Base-by-base conservation (phyloP, 1,140 invertebrate genomes). In the Drosophila sturtevanti region DNA sequence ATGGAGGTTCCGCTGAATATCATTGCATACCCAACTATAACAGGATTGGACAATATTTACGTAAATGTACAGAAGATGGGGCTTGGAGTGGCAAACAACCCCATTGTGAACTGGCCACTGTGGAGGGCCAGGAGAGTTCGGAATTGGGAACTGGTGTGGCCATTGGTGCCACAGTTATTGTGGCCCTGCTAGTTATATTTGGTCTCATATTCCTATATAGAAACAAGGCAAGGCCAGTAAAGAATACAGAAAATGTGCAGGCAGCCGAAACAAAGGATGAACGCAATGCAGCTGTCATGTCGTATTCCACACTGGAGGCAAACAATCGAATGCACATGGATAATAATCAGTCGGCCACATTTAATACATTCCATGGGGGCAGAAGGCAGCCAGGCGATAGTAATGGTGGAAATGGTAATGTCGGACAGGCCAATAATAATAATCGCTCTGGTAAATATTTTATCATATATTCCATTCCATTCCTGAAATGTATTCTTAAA, bases 171-270 rank as follows among this genome's bases (percentile, higher is more conserved):
- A 96, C 95, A 1, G 93, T 97, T 1, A 96, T 97, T 22, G 93
- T 97, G 51, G 95, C 96, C 79, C 93, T 97, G 61, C 92, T 97
- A 9, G 93, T 97, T 61, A 92, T 97, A 44, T 93, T 97, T 24
- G 96, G 95, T 77, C 92, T 96, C 14, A 94, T 96, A 73, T 97
- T 97, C 82, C 92, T 95, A 0, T 90, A 92, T 63, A 86, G 91
- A 44, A 94, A 96, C 61, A 97, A 96, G 93, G 95, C 96, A 59
- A 95, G 95, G 16, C 96, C 96, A 1, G 96, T 97, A 0, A 97
- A 97, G 90, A 97, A 97, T 81, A 97, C 96, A 0, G 96, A 97
- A 90, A 97, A 97, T 78, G 94, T 97, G 9, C 95, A 97, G 92
- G 96, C 95, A 1, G 96, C 96, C 1, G 95, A 96, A 79, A 93